A percentile compares a stretch with the other conserved stretches of the same genome.
phyloP scores from a whole-genome alignment of 2,888 invertebrate genomes.

The Rotaria magnacalcarata region DNA sequence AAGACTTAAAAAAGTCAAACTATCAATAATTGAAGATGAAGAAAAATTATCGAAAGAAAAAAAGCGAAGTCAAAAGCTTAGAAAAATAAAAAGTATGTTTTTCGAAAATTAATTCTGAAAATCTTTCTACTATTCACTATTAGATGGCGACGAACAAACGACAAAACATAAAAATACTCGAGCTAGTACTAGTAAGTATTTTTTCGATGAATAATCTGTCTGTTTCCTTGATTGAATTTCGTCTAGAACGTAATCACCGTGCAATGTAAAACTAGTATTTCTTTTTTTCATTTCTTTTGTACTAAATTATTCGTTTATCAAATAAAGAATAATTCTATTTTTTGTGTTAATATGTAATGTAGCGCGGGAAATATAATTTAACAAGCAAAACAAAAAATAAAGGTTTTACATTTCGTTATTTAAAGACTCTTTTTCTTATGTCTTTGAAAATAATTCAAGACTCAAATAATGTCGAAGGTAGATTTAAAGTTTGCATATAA shows the following conservation, averaged over 20 bases:
- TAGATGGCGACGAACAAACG: background rate
- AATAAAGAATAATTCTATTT: conserved; percentile 8
- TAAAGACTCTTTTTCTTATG: background rate
- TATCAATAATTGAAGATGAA: background rate
- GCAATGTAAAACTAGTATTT: background rate
- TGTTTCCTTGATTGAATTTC: background rate
- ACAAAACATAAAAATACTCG: background rate
- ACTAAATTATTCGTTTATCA: background rate
- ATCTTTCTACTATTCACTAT: background rate
- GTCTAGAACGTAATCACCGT: background rate
- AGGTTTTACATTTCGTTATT: background rate
- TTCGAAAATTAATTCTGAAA: background rate
- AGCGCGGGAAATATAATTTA: background rate
- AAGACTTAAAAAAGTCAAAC: background rate
- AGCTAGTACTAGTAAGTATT: background rate
- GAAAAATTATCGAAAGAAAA: background rate
- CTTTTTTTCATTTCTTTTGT: background rate
- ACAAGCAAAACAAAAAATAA: background rate
- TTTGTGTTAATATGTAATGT: background rate
- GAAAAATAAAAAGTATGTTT: background rate
- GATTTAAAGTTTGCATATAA: background rate
- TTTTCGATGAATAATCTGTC: background rate
- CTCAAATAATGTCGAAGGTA: background rate
- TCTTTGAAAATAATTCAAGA: background rate
- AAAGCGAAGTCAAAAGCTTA: background rate